Conservation (phyloP, 2,888 invertebrate species). For the Mesorhabditis belari region DNA sequence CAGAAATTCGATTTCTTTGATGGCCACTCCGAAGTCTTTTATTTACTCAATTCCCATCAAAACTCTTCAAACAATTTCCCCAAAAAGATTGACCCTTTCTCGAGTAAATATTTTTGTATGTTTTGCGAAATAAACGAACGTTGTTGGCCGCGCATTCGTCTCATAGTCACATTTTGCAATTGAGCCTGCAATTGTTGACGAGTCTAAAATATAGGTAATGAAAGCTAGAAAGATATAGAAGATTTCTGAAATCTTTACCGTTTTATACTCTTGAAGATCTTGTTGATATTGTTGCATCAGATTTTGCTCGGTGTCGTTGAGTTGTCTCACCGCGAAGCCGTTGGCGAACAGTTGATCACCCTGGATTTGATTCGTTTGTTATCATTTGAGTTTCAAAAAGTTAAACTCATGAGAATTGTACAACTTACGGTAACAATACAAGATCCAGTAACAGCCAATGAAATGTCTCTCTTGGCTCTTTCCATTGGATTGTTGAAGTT, state of each 20-base stretch:
- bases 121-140: too few species aligned
- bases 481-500: background rate
- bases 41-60: too few species aligned
- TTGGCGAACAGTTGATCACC: conserved; percentile 24
- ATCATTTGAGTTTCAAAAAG: conserved; percentile 5
- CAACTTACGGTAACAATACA: conserved; percentile 31
- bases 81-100: too few species aligned
- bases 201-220: conserved; percentile 1
- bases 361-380: background rate
- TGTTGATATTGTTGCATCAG: background rate
- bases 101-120: too few species aligned
- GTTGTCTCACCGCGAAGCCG: conserved; percentile 18
- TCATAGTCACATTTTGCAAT: background rate
- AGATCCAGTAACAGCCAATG: background rate
- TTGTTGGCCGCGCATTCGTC: background rate
- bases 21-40: too few species aligned
- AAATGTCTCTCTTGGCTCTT: background rate
- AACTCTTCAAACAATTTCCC: too few species aligned
- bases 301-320: conserved; percentile 19
- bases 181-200: conserved; percentile 8
- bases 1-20: too few species aligned
- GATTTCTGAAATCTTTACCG: too few species aligned
- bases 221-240: too few species aligned
- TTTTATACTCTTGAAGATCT: background rate
- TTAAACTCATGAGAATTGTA: too few species aligned